Evolutionary conservation across 2,888 invertebrate species (phyloP).

Genomic region (Pristionchus entomophagus): DNA sequence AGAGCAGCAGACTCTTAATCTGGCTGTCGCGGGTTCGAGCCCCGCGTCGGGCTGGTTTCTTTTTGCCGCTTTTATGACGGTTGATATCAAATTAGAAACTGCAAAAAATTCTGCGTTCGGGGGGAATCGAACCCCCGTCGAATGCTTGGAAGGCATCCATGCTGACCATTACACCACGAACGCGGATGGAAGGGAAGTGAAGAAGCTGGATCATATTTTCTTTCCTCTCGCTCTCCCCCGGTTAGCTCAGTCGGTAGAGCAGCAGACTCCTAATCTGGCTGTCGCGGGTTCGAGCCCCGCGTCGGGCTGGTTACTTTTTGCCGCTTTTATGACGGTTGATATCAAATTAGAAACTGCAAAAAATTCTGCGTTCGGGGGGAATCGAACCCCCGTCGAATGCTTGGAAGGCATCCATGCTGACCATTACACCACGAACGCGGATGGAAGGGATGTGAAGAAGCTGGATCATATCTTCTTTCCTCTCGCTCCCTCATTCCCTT

Average conservation of each 20-base stretch:
- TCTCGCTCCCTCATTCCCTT: neutral
- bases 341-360: neutral
- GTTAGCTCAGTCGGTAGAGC: slow-evolving; percentile 74
- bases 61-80: neutral
- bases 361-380: slow-evolving; percentile 55
- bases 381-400: slow-evolving; percentile 60
- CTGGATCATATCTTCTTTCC: too few species aligned
- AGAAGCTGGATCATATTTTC: neutral
- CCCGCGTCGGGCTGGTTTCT: too few species aligned
- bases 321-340: neutral
- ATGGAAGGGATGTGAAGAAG: neutral
- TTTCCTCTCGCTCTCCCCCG: slow-evolving; percentile 51
- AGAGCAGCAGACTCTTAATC: slow-evolving; percentile 64
- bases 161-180: slow-evolving; percentile 59
- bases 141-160: slow-evolving; percentile 62
- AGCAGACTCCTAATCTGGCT: slow-evolving; percentile 55
- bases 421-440: slow-evolving; percentile 57
- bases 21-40: slow-evolving; percentile 48
- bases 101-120: slow-evolving; percentile 53
- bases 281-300: slow-evolving; percentile 50
- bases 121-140: slow-evolving; percentile 59
- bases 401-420: slow-evolving; percentile 62
- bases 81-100: neutral
- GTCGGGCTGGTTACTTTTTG: neutral
- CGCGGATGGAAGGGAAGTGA: slow-evolving; percentile 7